Conservation (phyloP, 2,797 vertebrate species). For the Rachycentron canadum region DNA sequence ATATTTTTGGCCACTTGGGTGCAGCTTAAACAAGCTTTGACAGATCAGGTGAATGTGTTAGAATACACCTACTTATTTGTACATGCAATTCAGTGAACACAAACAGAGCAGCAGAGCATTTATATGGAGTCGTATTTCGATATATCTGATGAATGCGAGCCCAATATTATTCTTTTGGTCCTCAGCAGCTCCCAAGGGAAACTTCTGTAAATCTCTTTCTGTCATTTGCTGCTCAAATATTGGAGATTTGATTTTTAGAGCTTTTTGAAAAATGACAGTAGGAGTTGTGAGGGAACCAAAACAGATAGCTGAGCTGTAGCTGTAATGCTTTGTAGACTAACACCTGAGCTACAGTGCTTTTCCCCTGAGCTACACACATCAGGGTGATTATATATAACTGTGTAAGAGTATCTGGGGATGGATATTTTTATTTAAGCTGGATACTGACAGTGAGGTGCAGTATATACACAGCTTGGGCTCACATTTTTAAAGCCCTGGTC, state of each 20-base stretch:
- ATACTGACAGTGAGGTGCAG: conserved; percentile 7
- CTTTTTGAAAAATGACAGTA: neutral
- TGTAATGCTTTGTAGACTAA: neutral
- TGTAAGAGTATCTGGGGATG: neutral
- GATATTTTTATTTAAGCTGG: conserved; percentile 16
- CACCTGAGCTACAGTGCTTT: neutral
- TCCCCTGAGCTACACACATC: neutral
- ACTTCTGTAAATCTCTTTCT: neutral
- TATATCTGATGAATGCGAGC: too few species aligned
- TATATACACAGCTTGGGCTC: conserved; percentile 3
- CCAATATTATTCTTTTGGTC: too few species aligned
- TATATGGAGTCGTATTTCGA: too few species aligned
- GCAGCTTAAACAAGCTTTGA: too few species aligned
- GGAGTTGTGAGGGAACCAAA: neutral
- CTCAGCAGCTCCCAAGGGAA: too few species aligned
- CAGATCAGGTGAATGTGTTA: too few species aligned
- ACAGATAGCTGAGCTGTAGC: neutral
- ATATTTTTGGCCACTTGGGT: too few species aligned
- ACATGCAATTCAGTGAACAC: too few species aligned
- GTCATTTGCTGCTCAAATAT: neutral
- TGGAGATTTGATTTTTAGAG: neutral
- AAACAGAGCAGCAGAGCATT: too few species aligned
- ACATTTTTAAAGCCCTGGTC: conserved; percentile 32
- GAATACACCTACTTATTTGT: too few species aligned
- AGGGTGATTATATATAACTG: neutral